Evolutionary conservation across 1,140 invertebrate species (phyloP).

Genomic region (Brachionus paranguensis): DNA sequence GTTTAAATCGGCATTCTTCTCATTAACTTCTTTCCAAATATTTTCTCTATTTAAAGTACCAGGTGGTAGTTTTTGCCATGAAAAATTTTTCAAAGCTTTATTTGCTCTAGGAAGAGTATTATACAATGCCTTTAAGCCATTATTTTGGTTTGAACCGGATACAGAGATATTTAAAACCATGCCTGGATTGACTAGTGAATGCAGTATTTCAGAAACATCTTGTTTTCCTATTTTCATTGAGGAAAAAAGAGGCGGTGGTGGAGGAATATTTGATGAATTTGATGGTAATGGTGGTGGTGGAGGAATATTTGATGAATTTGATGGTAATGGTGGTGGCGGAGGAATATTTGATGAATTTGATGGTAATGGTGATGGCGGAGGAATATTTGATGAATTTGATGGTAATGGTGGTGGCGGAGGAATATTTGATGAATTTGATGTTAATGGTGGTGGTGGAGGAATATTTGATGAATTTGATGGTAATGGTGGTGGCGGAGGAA

Average conservation of each 20-base stretch:
- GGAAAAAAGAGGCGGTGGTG: neutral
- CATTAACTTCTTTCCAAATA: constrained; percentile 82
- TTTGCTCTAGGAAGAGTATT: neutral
- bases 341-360: constrained; percentile 12
- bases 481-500: constrained; percentile 41
- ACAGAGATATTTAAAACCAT: neutral
- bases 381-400: neutral
- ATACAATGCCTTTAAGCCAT: neutral
- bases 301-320: neutral
- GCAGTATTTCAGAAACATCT: neutral
- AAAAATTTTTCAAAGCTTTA: constrained; percentile 63
- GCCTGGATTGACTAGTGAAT: neutral
- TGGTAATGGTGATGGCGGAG: constrained; percentile 40
- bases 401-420: neutral
- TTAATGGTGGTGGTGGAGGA: constrained; percentile 40
- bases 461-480: neutral
- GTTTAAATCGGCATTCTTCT: constrained; percentile 61
- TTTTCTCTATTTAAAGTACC: constrained; percentile 62
- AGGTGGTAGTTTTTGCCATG: constrained; percentile 54
- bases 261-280: neutral
- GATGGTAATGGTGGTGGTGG: constrained; percentile 36
- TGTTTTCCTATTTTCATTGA: neutral
- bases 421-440: neutral
- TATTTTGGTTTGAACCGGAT: constrained; percentile 41
- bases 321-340: constrained; percentile 39